Conservation (phyloP, 2,113 vertebrate species). For the Tamias sibiricus region DNA sequence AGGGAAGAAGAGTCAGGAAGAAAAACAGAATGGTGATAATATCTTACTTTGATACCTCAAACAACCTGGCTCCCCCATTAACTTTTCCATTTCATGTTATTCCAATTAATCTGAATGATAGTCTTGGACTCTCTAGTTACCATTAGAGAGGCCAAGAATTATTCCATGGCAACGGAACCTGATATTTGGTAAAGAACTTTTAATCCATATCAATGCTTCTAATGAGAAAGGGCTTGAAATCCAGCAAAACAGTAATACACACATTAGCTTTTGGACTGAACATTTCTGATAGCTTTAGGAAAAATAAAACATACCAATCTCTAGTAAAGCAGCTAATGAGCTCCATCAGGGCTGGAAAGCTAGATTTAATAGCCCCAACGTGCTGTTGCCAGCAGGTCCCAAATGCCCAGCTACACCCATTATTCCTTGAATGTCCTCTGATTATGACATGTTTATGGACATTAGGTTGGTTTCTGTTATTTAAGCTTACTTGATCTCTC, state of each 20-base stretch:
- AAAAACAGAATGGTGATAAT: not conserved
- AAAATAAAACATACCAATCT: conserved; percentile 17
- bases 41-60: not conserved
- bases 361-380: not conserved
- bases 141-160: conserved; percentile 15
- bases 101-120: conserved; percentile 50
- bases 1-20: accelerated
- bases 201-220: conserved; percentile 78
- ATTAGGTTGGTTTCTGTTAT: not conserved
- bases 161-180: conserved; percentile 66
- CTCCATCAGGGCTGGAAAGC: conserved; percentile 26
- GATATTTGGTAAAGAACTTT: conserved; percentile 80
- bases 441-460: not conserved
- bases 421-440: conserved; percentile 55
- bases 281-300: not conserved
- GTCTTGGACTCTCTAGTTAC: conserved; percentile 2
- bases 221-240: conserved; percentile 83
- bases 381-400: not conserved
- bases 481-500: conserved; percentile 70
- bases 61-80: conserved; percentile 7
- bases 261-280: conserved; percentile 53
- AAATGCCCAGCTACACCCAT: not conserved
- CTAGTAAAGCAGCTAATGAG: conserved; percentile 56
- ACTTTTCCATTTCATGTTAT: conserved; percentile 30
- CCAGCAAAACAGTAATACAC: conserved; percentile 80